Base-by-base conservation (phyloP, 2,888 invertebrate genomes). In the Metalampra italica region DNA sequence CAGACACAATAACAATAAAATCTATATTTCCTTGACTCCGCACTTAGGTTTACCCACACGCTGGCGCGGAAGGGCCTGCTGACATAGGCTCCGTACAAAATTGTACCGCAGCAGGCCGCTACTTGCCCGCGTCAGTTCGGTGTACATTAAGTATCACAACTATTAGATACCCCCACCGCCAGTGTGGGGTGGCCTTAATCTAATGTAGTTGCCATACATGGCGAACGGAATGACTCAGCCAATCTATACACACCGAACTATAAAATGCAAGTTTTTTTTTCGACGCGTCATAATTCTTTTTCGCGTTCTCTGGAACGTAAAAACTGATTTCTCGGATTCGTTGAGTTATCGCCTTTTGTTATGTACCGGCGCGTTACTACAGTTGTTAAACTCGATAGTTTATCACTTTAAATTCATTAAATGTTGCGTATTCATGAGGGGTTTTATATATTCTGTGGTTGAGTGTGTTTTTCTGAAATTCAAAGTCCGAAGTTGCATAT, bases 281-380 rank as follows among this genome's bases (percentile, higher is more conserved):
- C 51, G 36, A 43, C 30, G 30, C 32, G 51, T 57, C 66, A 65
- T 68, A 66, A 68, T 59, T 62, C 63, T 60, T 60, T n/a, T 68
- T 68, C 66, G 53, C 55, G 59, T 51, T 65, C 66, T n/a, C n/a
- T n/a, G 5, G 55, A 70, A 62, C 62, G 56, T 67, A 64, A 68
- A 68, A 71, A 69, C 62, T 62, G 67, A 71, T 74, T 72, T 64
- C 64, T 66, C 52, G 64, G 71, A 67, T 66, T 59, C 63, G 59
- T 63, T 71, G 68, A 75, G 69, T 73, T 70, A 69, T 68, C 47
- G 63, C 54, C 67, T 64, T 74, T 70, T 69, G 67, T 68, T 55
- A 45, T 50, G 32, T 54, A 49, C 51, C 46, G 45, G 9, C 15
- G 43, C 38, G 13, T 43, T 42, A 55, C 49, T 29, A 38, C 43